Conservation (phyloP, 2,888 invertebrate species). For the Phania funesta region DNA sequence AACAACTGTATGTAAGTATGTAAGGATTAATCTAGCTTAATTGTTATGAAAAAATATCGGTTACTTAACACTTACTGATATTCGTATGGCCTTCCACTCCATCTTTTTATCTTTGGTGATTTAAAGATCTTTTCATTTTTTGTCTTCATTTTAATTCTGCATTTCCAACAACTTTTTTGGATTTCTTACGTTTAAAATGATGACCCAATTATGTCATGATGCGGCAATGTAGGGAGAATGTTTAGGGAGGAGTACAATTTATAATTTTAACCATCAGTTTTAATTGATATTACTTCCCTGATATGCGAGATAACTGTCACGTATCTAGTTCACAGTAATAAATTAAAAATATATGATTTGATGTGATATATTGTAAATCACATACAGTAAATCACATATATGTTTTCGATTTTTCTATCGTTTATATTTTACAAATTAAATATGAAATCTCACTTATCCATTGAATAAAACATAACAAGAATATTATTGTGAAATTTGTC, state of each 20-base stretch:
- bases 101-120: background rate
- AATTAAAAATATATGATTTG: background rate
- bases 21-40: background rate
- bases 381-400: too few relatives aligned
- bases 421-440: too few relatives aligned
- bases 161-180: slow-evolving; percentile 1
- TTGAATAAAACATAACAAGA: too few relatives aligned
- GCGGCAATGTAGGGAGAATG: background rate
- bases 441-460: too few relatives aligned
- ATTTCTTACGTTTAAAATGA: slow-evolving; percentile 10
- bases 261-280: slow-evolving; percentile 54
- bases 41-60: slow-evolving; percentile 12
- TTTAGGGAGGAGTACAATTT: slow-evolving; percentile 33
- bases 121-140: background rate
- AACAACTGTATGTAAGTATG: too few relatives aligned
- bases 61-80: slow-evolving; percentile 4
- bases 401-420: too few relatives aligned
- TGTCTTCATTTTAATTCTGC: background rate
- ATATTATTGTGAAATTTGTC: too few relatives aligned
- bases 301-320: slow-evolving; percentile 47
- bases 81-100: background rate
- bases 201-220: slow-evolving; percentile 58
- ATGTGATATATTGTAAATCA: too few relatives aligned
- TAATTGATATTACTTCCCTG: slow-evolving; percentile 32
- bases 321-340: slow-evolving; percentile 5